Evolutionary conservation across 23 tunicate species (phyloP), one percentile per base, ranked within the genome.

Genomic region (Aplidium turbinatum): DNA sequence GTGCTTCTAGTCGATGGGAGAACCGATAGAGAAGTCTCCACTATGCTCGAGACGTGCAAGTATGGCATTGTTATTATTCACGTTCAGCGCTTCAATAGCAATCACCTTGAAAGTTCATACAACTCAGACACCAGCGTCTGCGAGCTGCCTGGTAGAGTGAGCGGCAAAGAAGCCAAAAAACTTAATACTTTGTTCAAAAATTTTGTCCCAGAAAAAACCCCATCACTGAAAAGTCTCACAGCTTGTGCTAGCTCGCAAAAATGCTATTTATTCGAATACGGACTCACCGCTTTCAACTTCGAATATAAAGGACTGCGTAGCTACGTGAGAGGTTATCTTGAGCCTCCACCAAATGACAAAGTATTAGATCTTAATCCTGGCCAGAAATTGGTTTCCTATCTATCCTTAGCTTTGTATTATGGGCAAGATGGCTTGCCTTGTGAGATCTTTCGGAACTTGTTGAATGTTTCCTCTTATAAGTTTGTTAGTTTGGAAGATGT

Each of bases 1-100:
- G 31, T 81, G 19, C 46, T 73, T 56, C 38, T 81, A 7, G 21
- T 72, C 25, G 86, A 81, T 81, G 86, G 78, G 6, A 38, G 79
- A 7, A 31, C 26, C 21, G 9, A 40, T 69, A 18, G 23, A 1
- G 42, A 46, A 11, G 16, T 69, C n/a, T 11, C 27, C 13, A 35
- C 27, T 26, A 19, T 62, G 4, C 5, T 29, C 18, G 68, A 32
- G 5, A 30, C 9, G 18, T 62, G 38, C 38, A 62, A 27, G 11
- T 25, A 23, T 29, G 30, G 28, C n/a, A 4, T 69, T 1, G 56
- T 69, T 1, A 6, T 69, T 23, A 18, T 69, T 1, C 57, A 42
- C 31, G 75, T 69, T 1, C 75, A 69, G 38, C 57, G 39, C 11
- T 11, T 18, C 2, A 45, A 45, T 57, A 35, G 56, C 3, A 20